Evolutionary conservation across 2,888 invertebrate species (phyloP).

Genomic region (Lepas anatifera): DNA sequence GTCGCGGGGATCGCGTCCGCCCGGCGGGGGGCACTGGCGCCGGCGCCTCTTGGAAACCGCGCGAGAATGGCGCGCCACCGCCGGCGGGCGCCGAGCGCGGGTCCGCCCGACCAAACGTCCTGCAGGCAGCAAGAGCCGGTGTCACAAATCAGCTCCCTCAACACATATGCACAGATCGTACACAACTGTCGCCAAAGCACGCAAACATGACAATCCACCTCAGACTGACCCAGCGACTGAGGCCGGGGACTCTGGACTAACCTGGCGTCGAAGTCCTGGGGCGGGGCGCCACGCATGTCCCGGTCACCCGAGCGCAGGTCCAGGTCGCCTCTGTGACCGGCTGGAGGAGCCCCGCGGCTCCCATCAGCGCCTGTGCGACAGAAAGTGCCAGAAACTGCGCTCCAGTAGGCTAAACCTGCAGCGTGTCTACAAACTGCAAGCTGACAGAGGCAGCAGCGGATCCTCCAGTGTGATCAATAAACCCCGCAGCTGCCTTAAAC

Average conservation of each 20-base stretch:
- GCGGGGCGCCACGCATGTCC: constrained; percentile 2
- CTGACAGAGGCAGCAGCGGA: not conserved
- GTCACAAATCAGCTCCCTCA: too few relatives aligned
- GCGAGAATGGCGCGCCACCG: constrained; percentile 3
- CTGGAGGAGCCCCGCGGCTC: not conserved
- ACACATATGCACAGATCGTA: too few relatives aligned
- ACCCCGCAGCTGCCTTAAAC: too few relatives aligned
- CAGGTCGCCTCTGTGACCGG: not conserved
- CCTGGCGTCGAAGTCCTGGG: constrained; percentile 12
- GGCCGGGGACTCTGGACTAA: too few relatives aligned
- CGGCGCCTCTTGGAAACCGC: not conserved
- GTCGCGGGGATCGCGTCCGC: constrained; percentile 37
- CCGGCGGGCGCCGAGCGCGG: too few relatives aligned
- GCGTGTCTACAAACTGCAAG: not conserved
- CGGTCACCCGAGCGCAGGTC: not conserved
- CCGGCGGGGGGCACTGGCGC: constrained; percentile 16
- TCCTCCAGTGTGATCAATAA: too few relatives aligned
- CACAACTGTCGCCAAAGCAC: too few relatives aligned
- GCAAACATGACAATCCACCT: too few relatives aligned
- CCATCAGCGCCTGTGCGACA: not conserved
- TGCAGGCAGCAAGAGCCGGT: too few relatives aligned
- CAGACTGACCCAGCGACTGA: too few relatives aligned
- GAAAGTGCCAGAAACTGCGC: not conserved
- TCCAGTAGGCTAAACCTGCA: not conserved
- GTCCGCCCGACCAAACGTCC: constrained; percentile 8